Evolutionary conservation across 2,797 vertebrate genomes (phyloP).

Genomic region (Sparidentex hasta): DNA sequence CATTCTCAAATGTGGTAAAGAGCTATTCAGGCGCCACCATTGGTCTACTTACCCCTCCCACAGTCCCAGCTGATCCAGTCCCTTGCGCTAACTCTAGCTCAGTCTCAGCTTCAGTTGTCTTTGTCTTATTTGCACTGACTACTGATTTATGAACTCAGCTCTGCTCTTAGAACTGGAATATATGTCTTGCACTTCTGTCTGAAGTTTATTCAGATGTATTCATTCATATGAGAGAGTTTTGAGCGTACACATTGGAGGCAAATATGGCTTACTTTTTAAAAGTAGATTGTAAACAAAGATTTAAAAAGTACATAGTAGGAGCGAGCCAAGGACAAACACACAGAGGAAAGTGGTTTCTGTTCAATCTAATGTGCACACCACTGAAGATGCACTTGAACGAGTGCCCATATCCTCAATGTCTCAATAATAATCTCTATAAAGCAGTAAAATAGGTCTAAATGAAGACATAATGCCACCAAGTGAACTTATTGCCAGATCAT

Average conservation of each 20-base stretch:
- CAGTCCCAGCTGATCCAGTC: neutral
- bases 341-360: neutral
- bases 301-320: neutral
- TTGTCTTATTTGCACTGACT: constrained; percentile 8
- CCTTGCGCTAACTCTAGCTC: too few species aligned
- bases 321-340: constrained; percentile 2
- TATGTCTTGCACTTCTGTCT: neutral
- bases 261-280: neutral
- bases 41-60: too few species aligned
- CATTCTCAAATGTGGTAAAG: neutral
- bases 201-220: neutral
- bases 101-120: too few species aligned
- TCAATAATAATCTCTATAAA: constrained; percentile 6
- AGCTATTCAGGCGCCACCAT: too few species aligned
- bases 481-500: constrained; percentile 14
- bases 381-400: constrained; percentile 29
- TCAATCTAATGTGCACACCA: neutral
- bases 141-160: neutral
- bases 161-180: neutral
- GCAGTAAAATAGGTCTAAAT: constrained; percentile 24
- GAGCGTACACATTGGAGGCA: neutral
- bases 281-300: constrained; percentile 12
- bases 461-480: constrained; percentile 16
- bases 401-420: constrained; percentile 10
- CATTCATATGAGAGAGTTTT: neutral